phyloP scores from a whole-genome alignment of 2,797 vertebrate species.

The Enteromius radiatus region DNA sequence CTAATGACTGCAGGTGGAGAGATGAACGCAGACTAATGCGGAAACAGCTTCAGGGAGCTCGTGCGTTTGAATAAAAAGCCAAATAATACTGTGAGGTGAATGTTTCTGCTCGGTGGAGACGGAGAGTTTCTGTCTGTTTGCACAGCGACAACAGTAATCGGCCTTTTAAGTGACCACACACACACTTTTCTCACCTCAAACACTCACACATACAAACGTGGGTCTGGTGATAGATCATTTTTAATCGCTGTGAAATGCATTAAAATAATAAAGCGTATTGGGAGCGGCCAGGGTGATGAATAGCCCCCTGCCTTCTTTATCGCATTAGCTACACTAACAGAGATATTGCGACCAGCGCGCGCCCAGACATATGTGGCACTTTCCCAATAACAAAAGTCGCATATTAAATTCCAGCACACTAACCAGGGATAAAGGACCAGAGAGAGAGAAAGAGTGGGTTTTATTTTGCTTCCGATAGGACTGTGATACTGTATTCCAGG shows the following conservation, averaged over 20 bases:
- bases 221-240: conserved; percentile 71
- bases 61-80: conserved; percentile 50
- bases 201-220: conserved; percentile 64
- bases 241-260: conserved; percentile 75
- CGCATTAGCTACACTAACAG: conserved; percentile 82
- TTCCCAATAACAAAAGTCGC: conserved; percentile 86
- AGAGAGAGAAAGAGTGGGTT: conserved; percentile 66
- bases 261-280: conserved; percentile 67
- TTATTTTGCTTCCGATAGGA: conserved; percentile 69
- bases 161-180: conserved; percentile 76
- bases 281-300: conserved; percentile 82
- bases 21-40: conserved; percentile 43
- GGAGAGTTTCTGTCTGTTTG: conserved; percentile 56
- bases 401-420: conserved; percentile 87
- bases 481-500: neutral
- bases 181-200: conserved; percentile 55
- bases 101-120: conserved; percentile 34
- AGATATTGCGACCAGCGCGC: conserved; percentile 85
- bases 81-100: conserved; percentile 30
- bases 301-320: conserved; percentile 81
- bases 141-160: conserved; percentile 67
- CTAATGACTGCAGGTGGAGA: conserved; percentile 80
- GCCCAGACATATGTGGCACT: conserved; percentile 84
- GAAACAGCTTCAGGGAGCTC: conserved; percentile 67
- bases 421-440: conserved; percentile 55